Evolutionary conservation across 2,888 invertebrate genomes (phyloP).

Genomic region (Oeneis ivallda): DNA sequence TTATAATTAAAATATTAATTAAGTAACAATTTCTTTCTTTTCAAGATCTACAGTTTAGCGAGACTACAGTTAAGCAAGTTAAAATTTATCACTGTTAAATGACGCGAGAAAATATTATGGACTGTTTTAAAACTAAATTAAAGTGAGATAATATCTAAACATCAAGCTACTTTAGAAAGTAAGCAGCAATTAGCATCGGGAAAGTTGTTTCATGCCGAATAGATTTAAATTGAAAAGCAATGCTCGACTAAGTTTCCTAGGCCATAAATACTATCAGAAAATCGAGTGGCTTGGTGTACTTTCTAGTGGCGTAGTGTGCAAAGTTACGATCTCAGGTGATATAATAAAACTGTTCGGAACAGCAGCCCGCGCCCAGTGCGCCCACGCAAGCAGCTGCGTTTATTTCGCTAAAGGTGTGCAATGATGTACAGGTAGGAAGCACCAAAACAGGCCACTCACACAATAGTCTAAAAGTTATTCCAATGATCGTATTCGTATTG

Average conservation of each 20-base stretch:
- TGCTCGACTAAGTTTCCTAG: constrained; percentile 48
- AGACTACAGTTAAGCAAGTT: neutral
- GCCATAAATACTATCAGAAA: constrained; percentile 69
- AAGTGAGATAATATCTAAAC: constrained; percentile 35
- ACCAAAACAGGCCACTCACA: neutral
- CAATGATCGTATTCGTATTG: too few relatives aligned
- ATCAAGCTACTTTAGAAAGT: constrained; percentile 42
- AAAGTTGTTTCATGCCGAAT: constrained; percentile 44
- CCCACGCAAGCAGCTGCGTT: constrained; percentile 12
- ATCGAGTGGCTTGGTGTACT: constrained; percentile 66
- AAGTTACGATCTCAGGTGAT: constrained; percentile 74
- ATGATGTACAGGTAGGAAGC: neutral
- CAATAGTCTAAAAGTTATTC: too few relatives aligned
- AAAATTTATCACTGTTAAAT: neutral
- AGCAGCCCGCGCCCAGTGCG: constrained; percentile 20
- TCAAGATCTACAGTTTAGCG: neutral
- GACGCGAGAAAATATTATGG: neutral
- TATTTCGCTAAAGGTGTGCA: constrained; percentile 11
- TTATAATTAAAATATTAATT: constrained; percentile 18
- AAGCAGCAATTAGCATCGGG: constrained; percentile 43
- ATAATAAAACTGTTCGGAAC: constrained; percentile 52
- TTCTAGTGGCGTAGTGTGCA: constrained; percentile 71
- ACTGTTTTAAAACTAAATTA: constrained; percentile 14
- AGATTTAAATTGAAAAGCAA: constrained; percentile 45
- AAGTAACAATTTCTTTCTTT: neutral